phyloP scores from a whole-genome alignment of 2,888 invertebrate genomes.

The Perdita meconis region DNA sequence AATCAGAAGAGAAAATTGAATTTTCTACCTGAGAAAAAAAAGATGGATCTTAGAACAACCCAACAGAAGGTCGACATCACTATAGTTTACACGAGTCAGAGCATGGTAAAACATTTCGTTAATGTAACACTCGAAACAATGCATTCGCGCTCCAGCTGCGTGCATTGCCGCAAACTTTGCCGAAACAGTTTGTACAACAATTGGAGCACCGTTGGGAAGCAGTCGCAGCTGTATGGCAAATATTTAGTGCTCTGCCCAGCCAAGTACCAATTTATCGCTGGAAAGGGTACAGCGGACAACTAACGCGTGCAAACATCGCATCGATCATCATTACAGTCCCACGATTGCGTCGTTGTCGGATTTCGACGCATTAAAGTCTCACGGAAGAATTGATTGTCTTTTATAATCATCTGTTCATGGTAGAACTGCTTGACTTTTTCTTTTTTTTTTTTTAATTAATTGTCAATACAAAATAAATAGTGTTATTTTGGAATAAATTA shows the following conservation, averaged over 20 bases:
- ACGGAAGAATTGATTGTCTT: no score
- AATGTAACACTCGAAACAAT: conserved; percentile 20
- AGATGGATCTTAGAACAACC: conserved; percentile 33
- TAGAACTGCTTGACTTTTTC: no score
- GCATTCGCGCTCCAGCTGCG: neutral
- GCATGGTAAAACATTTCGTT: conserved; percentile 31
- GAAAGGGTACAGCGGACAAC: conserved; percentile 4
- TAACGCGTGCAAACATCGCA: conserved; percentile 13
- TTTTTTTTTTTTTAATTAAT: no score
- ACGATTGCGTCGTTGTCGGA: neutral
- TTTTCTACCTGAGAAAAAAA: no score
- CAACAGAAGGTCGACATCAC: conserved; percentile 15
- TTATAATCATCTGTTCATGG: no score
- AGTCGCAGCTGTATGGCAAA: conserved; percentile 3
- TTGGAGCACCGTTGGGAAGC: conserved; percentile 9
- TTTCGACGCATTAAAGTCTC: neutral
- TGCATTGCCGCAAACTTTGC: neutral
- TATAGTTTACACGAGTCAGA: neutral
- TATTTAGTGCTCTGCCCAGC: neutral
- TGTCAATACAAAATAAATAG: no score
- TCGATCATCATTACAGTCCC: conserved; percentile 23
- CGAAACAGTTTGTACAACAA: neutral
- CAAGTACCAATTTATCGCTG: conserved; percentile 10
- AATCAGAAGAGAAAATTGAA: no score
- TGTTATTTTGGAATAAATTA: no score